phyloP scores from a whole-genome alignment of 1,140 invertebrate genomes.

The Cyphomyrmex costatus region DNA sequence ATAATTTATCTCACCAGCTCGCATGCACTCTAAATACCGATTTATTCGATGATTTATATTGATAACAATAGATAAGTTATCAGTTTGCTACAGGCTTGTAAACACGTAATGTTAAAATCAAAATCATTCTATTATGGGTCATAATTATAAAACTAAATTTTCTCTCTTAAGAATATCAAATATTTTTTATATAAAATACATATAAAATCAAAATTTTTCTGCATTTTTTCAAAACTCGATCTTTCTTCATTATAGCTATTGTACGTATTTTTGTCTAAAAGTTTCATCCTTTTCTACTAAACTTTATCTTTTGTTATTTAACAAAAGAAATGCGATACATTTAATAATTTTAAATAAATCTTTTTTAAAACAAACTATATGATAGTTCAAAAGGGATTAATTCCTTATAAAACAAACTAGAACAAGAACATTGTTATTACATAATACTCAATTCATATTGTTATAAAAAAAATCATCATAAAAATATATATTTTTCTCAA shows the following conservation, averaged over 20 bases:
- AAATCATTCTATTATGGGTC: neutral
- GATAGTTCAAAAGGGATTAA: neutral
- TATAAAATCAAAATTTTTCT: neutral
- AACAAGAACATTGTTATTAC: neutral
- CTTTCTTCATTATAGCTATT: neutral
- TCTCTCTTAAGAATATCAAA: neutral
- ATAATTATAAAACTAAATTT: neutral
- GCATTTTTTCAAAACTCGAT: neutral
- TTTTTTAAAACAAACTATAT: neutral
- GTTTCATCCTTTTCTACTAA: neutral
- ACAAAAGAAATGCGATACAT: neutral
- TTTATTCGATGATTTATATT: too few species aligned
- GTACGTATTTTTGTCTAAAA: neutral
- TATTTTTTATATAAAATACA: neutral
- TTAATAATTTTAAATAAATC: neutral
- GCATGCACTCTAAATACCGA: too few species aligned
- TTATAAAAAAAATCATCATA: neutral
- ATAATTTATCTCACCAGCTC: too few species aligned
- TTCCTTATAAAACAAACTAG: neutral
- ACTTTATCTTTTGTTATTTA: neutral
- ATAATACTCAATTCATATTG: neutral
- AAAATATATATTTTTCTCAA: neutral
- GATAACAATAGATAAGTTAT: neutral
- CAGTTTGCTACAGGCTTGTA: neutral
- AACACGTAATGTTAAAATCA: neutral